These are phyloP conservation scores for Marronus borbonicus DNA, from an alignment of 2,888 invertebrate genomes.

Conservation along the genomic window DNA sequence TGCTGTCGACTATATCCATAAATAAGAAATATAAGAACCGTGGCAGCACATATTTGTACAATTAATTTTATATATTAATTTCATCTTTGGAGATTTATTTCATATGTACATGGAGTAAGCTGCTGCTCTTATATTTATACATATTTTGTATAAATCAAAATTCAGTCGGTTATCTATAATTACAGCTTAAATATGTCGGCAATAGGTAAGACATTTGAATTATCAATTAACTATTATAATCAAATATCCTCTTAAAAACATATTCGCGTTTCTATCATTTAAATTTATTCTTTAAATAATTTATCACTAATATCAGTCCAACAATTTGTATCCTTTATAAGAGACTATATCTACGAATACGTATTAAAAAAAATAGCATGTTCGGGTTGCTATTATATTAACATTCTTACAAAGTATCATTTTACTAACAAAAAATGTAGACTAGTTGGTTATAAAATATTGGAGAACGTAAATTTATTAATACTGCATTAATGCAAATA, in stretches of 20 bases:
- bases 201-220: conserved; percentile 8
- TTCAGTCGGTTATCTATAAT: conserved; percentile 7
- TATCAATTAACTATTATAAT: conserved; percentile 2
- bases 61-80: conserved; percentile 4
- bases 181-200: conserved; percentile 6
- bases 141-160: conserved; percentile 2
- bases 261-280: conserved; percentile 3
- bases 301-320: conserved; percentile 34
- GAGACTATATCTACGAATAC: conserved; percentile 12
- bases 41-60: conserved; percentile 21
- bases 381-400: conserved; percentile 13
- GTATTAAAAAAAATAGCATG: background rate
- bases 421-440: conserved; percentile 18
- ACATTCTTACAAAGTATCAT: background rate
- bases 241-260: conserved; percentile 8
- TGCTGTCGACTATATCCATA: background rate
- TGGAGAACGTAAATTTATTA: conserved; percentile 13
- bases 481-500: conserved; percentile 20
- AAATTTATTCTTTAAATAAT: conserved; percentile 31
- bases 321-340: conserved; percentile 24
- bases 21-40: background rate
- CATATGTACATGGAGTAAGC: background rate
- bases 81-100: conserved; percentile 9
- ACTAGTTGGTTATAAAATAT: conserved; percentile 18
- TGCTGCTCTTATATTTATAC: background rate